phyloP scores from a whole-genome alignment of 2,888 invertebrate species.

The Apamea sordens region DNA sequence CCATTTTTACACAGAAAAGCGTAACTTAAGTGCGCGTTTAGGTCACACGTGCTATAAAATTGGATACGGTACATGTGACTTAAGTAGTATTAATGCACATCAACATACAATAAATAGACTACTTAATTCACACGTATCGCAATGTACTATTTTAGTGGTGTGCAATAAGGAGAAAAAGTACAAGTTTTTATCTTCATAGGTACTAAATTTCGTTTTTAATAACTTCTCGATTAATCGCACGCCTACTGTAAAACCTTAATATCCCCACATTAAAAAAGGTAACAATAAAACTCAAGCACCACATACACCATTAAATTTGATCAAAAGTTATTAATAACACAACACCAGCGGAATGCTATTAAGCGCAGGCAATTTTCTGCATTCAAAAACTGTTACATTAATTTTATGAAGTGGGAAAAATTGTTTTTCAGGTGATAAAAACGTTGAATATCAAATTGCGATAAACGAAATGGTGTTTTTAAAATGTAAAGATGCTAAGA shows the following conservation, averaged over 20 bases:
- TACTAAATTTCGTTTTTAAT: not conserved
- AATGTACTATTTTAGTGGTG: not conserved
- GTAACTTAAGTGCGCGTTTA: no score
- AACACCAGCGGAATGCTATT: constrained; percentile 65
- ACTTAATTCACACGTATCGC: not conserved
- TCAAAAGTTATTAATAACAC: constrained; percentile 74
- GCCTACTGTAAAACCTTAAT: not conserved
- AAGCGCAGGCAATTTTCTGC: constrained; percentile 64
- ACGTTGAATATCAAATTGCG: constrained; percentile 48
- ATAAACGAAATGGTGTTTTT: constrained; percentile 31
- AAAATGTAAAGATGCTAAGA: not conserved
- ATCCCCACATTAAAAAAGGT: constrained; percentile 6
- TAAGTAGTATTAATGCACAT: no score
- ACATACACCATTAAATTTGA: constrained; percentile 69
- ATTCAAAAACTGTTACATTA: constrained; percentile 67
- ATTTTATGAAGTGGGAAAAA: constrained; percentile 70
- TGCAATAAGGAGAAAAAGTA: not conserved
- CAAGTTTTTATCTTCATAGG: not conserved
- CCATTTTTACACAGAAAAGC: no score
- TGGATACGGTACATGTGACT: no score
- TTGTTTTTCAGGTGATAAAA: constrained; percentile 66
- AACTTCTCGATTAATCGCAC: not conserved
- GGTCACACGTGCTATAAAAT: no score
- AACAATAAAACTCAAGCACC: constrained; percentile 52
- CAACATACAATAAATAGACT: no score